Evolutionary conservation across 2,888 invertebrate genomes (phyloP).

Genomic region (Drosophila leonis): DNA sequence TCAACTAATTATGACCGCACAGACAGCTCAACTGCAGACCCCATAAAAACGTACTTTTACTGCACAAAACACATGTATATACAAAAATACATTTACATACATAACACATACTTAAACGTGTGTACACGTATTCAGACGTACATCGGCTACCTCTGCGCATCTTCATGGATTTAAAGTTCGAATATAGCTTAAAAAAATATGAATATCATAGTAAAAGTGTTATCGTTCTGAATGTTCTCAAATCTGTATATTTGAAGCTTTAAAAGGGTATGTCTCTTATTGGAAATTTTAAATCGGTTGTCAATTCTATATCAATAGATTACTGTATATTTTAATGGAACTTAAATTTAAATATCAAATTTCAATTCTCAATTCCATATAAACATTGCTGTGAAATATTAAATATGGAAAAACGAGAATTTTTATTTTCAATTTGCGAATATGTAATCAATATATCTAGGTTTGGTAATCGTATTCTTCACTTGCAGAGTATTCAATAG

Average conservation of each 20-base stretch:
- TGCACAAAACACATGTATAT: background rate
- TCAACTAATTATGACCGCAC: conserved; percentile 59
- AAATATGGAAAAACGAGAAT: too few relatives aligned
- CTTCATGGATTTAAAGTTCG: conserved; percentile 21
- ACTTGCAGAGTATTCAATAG: conserved; percentile 7
- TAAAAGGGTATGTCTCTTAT: background rate
- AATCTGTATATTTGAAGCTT: background rate
- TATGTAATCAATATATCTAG: too few relatives aligned
- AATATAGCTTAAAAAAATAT: background rate
- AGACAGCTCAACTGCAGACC: conserved; percentile 55
- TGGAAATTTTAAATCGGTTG: background rate
- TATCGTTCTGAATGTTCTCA: background rate
- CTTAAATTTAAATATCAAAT: too few relatives aligned
- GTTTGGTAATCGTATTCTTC: too few relatives aligned
- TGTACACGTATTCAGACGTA: conserved; percentile 4
- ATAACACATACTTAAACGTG: conserved; percentile 14
- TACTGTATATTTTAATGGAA: too few relatives aligned
- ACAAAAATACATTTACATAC: conserved; percentile 1
- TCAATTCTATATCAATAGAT: background rate
- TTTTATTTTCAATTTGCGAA: too few relatives aligned
- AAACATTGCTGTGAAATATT: too few relatives aligned
- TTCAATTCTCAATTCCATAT: too few relatives aligned
- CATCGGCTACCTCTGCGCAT: conserved; percentile 47
- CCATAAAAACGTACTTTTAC: conserved; percentile 59
- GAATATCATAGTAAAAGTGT: background rate